Conservation (phyloP, 2,113 vertebrate genomes). For the Nerophis lumbriciformis region DNA sequence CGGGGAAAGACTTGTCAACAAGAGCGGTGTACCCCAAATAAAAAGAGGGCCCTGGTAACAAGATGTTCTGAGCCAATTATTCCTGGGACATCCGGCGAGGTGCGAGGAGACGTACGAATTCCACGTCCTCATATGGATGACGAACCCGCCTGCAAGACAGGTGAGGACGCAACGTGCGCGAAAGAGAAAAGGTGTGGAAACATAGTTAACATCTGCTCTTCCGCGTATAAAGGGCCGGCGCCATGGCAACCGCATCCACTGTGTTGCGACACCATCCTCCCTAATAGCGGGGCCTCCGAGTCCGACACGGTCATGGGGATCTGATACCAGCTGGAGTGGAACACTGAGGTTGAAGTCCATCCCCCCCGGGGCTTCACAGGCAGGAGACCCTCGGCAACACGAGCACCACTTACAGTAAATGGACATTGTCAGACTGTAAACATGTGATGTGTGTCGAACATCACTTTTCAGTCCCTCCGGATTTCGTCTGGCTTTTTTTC, state of each 20-base stretch:
- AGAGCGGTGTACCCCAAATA: constrained; percentile 8
- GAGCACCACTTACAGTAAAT: not conserved
- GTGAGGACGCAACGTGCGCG: constrained; percentile 27
- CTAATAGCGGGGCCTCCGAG: constrained; percentile 22
- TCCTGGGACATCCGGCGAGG: constrained; percentile 32
- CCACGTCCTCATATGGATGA: constrained; percentile 28
- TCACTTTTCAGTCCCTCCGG: not conserved
- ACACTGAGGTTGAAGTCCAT: not conserved
- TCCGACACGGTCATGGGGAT: constrained; percentile 7
- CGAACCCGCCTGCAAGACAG: constrained; percentile 21
- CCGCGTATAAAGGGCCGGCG: constrained; percentile 29
- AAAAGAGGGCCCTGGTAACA: constrained; percentile 27
- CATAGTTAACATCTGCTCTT: constrained; percentile 32
- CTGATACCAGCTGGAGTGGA: constrained; percentile 17
- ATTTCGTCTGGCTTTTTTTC: too few species aligned
- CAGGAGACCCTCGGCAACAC: not conserved
- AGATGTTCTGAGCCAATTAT: constrained; percentile 49
- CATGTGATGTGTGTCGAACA: not conserved
- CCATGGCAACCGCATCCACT: constrained; percentile 59
- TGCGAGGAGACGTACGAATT: constrained; percentile 24
- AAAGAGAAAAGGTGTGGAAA: constrained; percentile 23
- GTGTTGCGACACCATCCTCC: constrained; percentile 33
- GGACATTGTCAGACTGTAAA: not conserved
- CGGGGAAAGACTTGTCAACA: constrained; percentile 27
- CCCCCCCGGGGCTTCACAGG: not conserved